Base-by-base conservation (phyloP, 2,797 vertebrate species). In the Sitta carolinensis region DNA sequence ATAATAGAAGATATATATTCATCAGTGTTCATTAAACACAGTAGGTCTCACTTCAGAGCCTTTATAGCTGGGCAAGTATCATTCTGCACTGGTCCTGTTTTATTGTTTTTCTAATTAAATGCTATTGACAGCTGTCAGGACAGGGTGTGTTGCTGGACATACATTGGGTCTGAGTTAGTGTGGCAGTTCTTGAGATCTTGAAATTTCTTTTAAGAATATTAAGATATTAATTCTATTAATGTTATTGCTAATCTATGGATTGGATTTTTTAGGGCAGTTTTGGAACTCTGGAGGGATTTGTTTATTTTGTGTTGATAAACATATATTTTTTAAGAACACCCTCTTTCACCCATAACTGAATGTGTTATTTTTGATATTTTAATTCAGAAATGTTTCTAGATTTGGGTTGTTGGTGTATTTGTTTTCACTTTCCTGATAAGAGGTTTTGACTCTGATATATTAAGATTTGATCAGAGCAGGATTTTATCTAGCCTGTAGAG, bases 321-420 rank as follows among this genome's bases (percentile, higher is more conserved):
- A 5, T 25, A 0, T 30, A 3, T 47, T 74, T 66, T 81, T 69
- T 16, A 67, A 81, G 63, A 54, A 84, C 69, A 13, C 3, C 3
- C 6, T 42, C 15, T 69, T 45, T 16, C 4, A 51, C 5, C 4
- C 9, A 5, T 61, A 64, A 30, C 5, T 68, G 32, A 57, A 32
- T 25, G 5, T 70, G 27, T n/a, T 22, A 5, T 1, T 15, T 86
- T 84, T 74, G 27, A 32, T 59, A 7, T 3, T 63, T 2, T 63
- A 54, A 30, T 59, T 87, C 47, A 27, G n/a, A 85, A 61, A 45
- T 13, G 1, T 51, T 89, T 84, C 27, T 50, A 51, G 20, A 15
- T 76, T 86, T 22, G 7, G 4, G 5, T 54, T 52, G 9, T 34
- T n/a, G 16, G 3, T 30, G 1, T 1, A 0, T 59, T 48, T 73